These are phyloP conservation scores for Haliaeetus leucogaster DNA, from an alignment of 2,113 vertebrate genomes.

Conservation along the genomic window DNA sequence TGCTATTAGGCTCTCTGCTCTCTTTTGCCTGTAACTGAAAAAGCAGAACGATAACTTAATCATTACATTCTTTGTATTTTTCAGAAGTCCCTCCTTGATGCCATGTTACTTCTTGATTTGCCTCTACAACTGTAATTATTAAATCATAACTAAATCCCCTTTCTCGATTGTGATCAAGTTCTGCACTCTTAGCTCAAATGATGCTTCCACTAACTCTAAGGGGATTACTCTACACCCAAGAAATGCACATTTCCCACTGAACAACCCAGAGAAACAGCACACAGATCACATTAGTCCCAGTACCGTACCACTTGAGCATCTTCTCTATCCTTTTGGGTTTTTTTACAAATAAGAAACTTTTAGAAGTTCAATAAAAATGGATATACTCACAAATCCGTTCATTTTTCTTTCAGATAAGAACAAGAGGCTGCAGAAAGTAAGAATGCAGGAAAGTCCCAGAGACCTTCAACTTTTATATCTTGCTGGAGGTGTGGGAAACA, in stretches of 20 bases:
- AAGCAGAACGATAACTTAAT: background rate
- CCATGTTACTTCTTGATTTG: background rate
- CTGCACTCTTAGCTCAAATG: background rate
- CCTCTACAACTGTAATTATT: background rate
- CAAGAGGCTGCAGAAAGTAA: background rate
- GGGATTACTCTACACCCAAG: background rate
- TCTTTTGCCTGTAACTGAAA: background rate
- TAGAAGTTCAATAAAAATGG: background rate
- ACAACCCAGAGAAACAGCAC: background rate
- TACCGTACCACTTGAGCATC: background rate
- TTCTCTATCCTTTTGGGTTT: background rate
- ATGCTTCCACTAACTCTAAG: background rate
- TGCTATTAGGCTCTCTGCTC: background rate
- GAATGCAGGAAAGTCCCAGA: background rate
- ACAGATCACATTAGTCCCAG: background rate
- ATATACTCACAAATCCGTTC: slow-evolving; percentile 71
- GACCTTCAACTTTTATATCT: slow-evolving; percentile 66
- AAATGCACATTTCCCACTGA: background rate
- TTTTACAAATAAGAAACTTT: background rate
- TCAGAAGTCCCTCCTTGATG: background rate
- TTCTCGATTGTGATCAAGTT: background rate
- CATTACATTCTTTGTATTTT: background rate
- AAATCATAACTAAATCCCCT: background rate
- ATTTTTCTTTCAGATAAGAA: slow-evolving; percentile 57
- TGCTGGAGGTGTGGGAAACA: slow-evolving; percentile 50